A percentile compares a stretch with the other conserved stretches of the same genome.
These are phyloP conservation scores for Drosophila carrolli DNA, from an alignment of 1,140 invertebrate genomes.

Conservation along the genomic window DNA sequence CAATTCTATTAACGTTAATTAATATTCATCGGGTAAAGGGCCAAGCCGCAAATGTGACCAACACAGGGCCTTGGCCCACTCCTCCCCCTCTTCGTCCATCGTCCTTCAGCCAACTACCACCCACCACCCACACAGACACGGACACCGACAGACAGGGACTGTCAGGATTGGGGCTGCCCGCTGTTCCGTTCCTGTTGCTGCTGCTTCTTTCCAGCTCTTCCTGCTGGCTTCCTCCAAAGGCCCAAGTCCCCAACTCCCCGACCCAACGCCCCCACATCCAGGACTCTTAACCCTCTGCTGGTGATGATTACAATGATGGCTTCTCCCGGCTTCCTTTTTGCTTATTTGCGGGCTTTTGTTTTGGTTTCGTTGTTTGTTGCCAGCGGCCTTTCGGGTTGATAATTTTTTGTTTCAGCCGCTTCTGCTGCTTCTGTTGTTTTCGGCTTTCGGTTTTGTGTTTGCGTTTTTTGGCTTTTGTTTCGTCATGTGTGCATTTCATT, in stretches of 20 bases:
- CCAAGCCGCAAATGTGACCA: conserved; percentile 66
- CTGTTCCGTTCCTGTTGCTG: conserved; percentile 47
- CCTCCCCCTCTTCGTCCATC: conserved; percentile 2
- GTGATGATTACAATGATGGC: conserved; percentile 82
- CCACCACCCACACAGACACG: conserved; percentile 4
- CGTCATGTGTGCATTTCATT: conserved; percentile 80
- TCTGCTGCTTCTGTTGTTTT: conserved; percentile 31
- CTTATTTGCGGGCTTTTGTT: conserved; percentile 77
- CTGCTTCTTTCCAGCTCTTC: conserved; percentile 31
- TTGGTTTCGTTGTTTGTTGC: conserved; percentile 57
- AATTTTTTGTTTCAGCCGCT: conserved; percentile 57
- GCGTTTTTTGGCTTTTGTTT: conserved; percentile 78
- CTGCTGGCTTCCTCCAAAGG: conserved; percentile 13
- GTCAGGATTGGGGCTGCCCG: conserved; percentile 59
- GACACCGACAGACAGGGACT: conserved; percentile 14
- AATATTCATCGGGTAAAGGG: conserved; percentile 65
- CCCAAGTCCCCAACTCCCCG: conserved; percentile 21
- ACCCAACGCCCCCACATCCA: not conserved
- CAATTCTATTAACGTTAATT: conserved; percentile 80
- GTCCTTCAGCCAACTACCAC: conserved; percentile 15
- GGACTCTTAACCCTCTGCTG: conserved; percentile 58
- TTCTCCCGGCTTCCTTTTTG: conserved; percentile 71
- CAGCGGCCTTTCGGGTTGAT: conserved; percentile 75
- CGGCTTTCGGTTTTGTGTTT: conserved; percentile 43
- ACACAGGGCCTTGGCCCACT: conserved; percentile 28